Conservation (phyloP, 2,113 vertebrate genomes). For the Aepyceros melampus region DNA sequence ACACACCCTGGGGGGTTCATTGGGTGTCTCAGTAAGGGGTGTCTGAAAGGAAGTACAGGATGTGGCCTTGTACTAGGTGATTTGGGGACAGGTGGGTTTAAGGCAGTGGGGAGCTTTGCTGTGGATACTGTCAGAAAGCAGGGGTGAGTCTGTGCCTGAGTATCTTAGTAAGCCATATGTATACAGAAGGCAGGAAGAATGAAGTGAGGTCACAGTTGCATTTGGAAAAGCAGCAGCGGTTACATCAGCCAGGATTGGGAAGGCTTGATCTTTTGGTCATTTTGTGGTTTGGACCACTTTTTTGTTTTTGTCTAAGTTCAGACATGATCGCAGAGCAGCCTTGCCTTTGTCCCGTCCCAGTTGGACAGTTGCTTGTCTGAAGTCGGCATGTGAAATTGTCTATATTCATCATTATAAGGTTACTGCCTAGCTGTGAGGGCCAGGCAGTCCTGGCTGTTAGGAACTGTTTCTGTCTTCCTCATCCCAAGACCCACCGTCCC, state of each 20-base stretch:
- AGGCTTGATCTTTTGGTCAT: background rate
- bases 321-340: background rate
- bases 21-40: background rate
- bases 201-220: background rate
- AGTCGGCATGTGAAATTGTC: background rate
- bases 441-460: background rate
- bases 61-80: background rate
- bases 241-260: background rate
- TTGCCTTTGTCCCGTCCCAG: background rate
- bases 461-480: background rate
- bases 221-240: background rate
- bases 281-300: background rate
- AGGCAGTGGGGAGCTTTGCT: background rate
- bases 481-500: background rate
- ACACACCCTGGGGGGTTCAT: rapidly evolving
- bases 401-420: background rate
- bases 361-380: background rate
- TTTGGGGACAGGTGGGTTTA: background rate
- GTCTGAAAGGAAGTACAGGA: background rate
- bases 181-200: background rate
- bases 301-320: background rate
- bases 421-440: background rate
- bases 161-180: background rate
- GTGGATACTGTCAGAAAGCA: background rate
- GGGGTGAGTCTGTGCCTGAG: background rate